Evolutionary conservation across 2,888 invertebrate genomes (phyloP).

Genomic region (Drosophila niveifrons): DNA sequence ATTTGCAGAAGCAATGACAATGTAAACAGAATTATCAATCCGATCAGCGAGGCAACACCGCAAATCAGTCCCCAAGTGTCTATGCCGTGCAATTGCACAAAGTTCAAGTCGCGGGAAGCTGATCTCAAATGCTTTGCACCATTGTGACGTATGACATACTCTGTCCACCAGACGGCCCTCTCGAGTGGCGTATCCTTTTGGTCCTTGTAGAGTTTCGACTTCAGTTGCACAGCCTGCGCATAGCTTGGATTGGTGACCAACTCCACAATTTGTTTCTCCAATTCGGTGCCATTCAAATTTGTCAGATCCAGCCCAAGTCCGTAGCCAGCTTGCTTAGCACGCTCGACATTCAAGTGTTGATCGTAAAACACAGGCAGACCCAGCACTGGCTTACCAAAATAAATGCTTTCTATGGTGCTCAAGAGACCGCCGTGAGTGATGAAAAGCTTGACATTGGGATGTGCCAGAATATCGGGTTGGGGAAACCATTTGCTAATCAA

Average conservation of each 20-base stretch:
- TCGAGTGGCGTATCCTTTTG: constrained; percentile 81
- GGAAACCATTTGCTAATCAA: constrained; percentile 85
- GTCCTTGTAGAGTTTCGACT: constrained; percentile 78
- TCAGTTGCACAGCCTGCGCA: constrained; percentile 43
- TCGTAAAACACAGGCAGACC: constrained; percentile 86
- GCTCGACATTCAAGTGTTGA: constrained; percentile 86
- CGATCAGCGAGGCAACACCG: neutral
- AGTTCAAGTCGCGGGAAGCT: constrained; percentile 79
- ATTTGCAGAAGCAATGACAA: constrained; percentile 15
- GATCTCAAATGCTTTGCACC: constrained; percentile 83
- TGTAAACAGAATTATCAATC: constrained; percentile 11
- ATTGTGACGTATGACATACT: constrained; percentile 82
- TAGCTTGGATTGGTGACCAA: constrained; percentile 69
- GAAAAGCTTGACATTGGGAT: constrained; percentile 85
- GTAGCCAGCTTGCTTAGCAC: constrained; percentile 85
- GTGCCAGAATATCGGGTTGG: constrained; percentile 85
- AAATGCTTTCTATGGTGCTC: constrained; percentile 86
- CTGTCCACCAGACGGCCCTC: constrained; percentile 83
- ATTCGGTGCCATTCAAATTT: constrained; percentile 75
- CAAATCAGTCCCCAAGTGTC: constrained; percentile 71
- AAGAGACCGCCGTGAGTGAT: constrained; percentile 86
- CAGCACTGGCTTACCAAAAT: constrained; percentile 85
- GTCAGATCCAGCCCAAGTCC: constrained; percentile 82
- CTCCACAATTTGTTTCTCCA: constrained; percentile 67
- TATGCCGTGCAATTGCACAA: constrained; percentile 73